A percentile compares a stretch with the other conserved stretches of the same genome.
Conservation (phyloP, 1,140 invertebrate species). For the Drosophila ercepeae region DNA sequence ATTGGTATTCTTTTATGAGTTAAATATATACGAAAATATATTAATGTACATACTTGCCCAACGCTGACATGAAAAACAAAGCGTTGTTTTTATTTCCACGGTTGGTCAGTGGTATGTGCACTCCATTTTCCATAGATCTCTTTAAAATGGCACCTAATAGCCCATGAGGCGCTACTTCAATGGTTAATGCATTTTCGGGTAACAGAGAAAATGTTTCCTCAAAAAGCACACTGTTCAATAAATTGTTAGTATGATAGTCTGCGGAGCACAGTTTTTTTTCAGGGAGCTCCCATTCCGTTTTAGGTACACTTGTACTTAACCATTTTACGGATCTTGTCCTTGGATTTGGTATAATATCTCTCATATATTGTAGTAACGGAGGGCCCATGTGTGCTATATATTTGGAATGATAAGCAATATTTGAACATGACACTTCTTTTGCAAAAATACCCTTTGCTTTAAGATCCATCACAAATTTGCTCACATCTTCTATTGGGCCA, state of each 20-base stretch:
- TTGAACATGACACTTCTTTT: constrained; percentile 91
- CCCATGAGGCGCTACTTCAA: constrained; percentile 93
- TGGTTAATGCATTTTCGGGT: constrained; percentile 91
- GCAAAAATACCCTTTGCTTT: constrained; percentile 92
- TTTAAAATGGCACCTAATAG: constrained; percentile 90
- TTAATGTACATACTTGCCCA: constrained; percentile 88
- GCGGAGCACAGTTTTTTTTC: constrained; percentile 90
- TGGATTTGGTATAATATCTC: constrained; percentile 88
- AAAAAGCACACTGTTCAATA: constrained; percentile 93
- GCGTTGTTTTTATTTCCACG: constrained; percentile 89
- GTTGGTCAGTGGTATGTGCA: constrained; percentile 91
- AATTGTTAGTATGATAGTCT: constrained; percentile 97
- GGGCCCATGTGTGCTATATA: constrained; percentile 91
- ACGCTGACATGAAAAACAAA: constrained; percentile 87
- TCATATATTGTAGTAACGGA: constrained; percentile 89
- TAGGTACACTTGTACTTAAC: constrained; percentile 94
- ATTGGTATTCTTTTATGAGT: too few species aligned
- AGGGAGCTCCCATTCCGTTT: constrained; percentile 89
- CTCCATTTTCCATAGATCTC: constrained; percentile 86
- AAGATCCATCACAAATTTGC: constrained; percentile 88
- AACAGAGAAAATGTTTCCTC: constrained; percentile 92
- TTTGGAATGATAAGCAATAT: constrained; percentile 93
- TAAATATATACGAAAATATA: neutral
- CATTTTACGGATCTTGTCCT: constrained; percentile 90
- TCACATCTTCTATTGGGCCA: constrained; percentile 90